Evolutionary conservation across 2,888 invertebrate species (phyloP).

Genomic region (Phragmatobia fuliginosa): DNA sequence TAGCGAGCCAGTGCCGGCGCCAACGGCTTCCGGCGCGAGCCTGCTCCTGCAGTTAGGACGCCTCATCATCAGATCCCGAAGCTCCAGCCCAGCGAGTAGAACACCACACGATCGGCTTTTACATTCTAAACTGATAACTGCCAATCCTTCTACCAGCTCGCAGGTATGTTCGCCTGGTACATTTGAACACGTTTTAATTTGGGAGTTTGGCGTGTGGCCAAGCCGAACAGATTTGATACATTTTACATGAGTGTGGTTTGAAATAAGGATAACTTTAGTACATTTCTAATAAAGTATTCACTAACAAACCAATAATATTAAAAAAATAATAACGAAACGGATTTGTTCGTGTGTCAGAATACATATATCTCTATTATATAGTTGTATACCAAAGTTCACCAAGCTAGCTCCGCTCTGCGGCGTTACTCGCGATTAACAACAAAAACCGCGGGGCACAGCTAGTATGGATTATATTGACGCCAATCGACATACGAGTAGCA

Average conservation of each 20-base stretch:
- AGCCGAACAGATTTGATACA: background rate
- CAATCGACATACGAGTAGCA: too few relatives aligned
- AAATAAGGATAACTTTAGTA: background rate
- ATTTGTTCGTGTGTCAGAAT: too few relatives aligned
- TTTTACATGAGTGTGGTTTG: background rate
- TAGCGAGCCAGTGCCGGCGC: slow-evolving; percentile 72
- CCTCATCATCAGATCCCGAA: slow-evolving; percentile 88
- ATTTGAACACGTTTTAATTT: slow-evolving; percentile 2
- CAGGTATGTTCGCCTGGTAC: slow-evolving; percentile 41
- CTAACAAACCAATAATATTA: background rate
- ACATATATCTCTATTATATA: too few relatives aligned
- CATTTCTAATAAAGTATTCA: background rate
- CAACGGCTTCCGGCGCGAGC: slow-evolving; percentile 75
- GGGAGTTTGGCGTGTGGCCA: slow-evolving; percentile 1
- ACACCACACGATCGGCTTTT: slow-evolving; percentile 63
- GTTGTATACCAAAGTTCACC: too few relatives aligned
- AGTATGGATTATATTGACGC: too few relatives aligned
- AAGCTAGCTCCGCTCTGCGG: too few relatives aligned
- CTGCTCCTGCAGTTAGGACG: slow-evolving; percentile 88
- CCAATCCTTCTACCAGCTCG: slow-evolving; percentile 66
- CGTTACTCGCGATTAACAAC: too few relatives aligned
- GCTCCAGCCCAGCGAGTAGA: slow-evolving; percentile 76
- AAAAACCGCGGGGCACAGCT: too few relatives aligned
- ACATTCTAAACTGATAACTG: slow-evolving; percentile 63
- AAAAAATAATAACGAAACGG: too few relatives aligned